These are phyloP conservation scores for Drosophila flavopinicola DNA, from an alignment of 2,888 invertebrate genomes.

Conservation along the genomic window DNA sequence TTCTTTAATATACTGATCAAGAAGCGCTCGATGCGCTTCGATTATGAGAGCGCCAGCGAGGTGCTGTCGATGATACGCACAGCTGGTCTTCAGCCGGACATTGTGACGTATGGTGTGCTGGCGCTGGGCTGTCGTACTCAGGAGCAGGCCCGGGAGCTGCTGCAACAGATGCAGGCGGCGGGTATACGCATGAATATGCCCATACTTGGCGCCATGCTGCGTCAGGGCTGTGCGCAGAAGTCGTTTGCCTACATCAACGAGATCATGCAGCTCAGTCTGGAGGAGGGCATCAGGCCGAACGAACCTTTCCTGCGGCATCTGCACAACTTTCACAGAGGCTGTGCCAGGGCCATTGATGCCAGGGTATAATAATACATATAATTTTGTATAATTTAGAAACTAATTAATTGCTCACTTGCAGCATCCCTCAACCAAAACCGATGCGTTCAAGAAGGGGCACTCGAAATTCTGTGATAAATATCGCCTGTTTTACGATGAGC, in stretches of 20 bases:
- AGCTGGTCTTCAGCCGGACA: conserved; percentile 87
- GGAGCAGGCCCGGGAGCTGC: conserved; percentile 87
- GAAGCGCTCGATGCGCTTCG: conserved; percentile 89
- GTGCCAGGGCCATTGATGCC: conserved; percentile 85
- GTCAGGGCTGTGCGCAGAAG: conserved; percentile 86
- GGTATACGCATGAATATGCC: conserved; percentile 89
- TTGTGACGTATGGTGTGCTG: conserved; percentile 94
- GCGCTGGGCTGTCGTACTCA: conserved; percentile 90
- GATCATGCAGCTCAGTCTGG: conserved; percentile 88
- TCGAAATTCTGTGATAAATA: conserved; percentile 85
- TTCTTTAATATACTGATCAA: conserved; percentile 95
- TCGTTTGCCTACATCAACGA: conserved; percentile 89
- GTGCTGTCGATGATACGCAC: conserved; percentile 86
- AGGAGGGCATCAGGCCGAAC: conserved; percentile 88
- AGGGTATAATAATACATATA: conserved; percentile 83
- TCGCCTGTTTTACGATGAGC: conserved; percentile 85
- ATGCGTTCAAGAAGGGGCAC: conserved; percentile 83
- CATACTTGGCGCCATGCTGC: conserved; percentile 90
- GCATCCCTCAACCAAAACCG: conserved; percentile 83
- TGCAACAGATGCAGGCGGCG: conserved; percentile 89
- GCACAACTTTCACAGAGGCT: conserved; percentile 87
- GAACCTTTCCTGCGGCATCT: conserved; percentile 87
- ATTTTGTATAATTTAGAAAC: not conserved
- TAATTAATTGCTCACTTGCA: conserved; percentile 51
- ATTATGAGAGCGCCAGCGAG: conserved; percentile 89